phyloP scores from a whole-genome alignment of 2,888 invertebrate species.

The Cantharis rustica region DNA sequence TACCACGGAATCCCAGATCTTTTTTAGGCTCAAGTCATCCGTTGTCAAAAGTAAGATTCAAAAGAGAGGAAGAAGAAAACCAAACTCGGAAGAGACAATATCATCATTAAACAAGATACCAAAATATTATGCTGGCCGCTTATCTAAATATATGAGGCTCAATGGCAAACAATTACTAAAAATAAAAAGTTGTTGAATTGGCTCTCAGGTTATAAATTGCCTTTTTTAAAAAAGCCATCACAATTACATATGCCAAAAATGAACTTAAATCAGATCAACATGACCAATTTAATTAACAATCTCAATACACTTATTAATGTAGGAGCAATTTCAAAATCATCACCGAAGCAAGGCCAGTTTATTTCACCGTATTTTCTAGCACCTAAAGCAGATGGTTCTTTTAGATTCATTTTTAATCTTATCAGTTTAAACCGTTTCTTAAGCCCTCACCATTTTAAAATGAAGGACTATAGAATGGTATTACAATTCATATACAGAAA shows the following conservation, averaged over 20 bases:
- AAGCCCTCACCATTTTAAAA: slow-evolving; percentile 37
- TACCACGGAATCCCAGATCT: background rate
- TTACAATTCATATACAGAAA: slow-evolving; percentile 26
- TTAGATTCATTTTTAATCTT: slow-evolving; percentile 38
- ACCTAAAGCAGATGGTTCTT: slow-evolving; percentile 29
- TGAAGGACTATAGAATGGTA: slow-evolving; percentile 37
- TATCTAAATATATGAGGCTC: slow-evolving; percentile 11
- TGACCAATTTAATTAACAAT: background rate
- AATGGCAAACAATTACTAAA: slow-evolving; percentile 13
- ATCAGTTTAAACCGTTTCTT: slow-evolving; percentile 36
- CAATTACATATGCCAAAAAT: background rate
- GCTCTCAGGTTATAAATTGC: background rate
- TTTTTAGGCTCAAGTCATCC: background rate
- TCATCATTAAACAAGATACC: slow-evolving; percentile 3
- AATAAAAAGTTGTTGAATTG: background rate
- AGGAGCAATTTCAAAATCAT: background rate
- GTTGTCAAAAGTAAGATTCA: background rate
- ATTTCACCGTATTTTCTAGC: slow-evolving; percentile 9
- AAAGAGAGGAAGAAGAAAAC: background rate
- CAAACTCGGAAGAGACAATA: slow-evolving; percentile 6
- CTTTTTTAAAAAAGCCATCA: background rate
- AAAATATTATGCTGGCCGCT: slow-evolving; percentile 10
- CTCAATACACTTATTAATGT: background rate
- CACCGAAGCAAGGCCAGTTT: background rate
- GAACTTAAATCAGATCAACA: background rate